A percentile compares a stretch with the other conserved stretches of the same genome.
These are phyloP conservation scores for Callorhinus ursinus DNA, from an alignment of 2,113 vertebrate species.

Conservation along the genomic window DNA sequence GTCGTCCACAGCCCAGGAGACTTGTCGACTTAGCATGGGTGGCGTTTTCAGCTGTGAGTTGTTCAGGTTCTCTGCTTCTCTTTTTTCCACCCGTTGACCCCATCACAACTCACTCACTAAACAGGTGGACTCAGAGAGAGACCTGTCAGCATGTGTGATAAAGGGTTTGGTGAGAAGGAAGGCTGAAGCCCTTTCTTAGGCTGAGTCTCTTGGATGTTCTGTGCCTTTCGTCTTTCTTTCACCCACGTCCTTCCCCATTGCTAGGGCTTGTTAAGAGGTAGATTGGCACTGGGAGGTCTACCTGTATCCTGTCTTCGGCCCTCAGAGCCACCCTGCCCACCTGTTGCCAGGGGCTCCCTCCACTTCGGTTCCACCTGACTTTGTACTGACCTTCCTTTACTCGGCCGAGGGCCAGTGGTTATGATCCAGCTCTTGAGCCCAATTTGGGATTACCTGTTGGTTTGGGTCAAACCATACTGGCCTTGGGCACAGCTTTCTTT, in stretches of 20 bases:
- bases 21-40: fast-evolving
- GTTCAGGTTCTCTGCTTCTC: background rate
- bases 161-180: background rate
- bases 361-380: background rate
- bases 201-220: background rate
- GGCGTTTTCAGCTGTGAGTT: background rate
- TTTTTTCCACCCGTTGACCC: background rate
- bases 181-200: background rate
- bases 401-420: background rate
- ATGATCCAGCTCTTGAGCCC: background rate
- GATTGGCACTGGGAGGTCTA: background rate
- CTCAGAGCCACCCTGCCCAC: background rate
- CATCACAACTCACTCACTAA: background rate
- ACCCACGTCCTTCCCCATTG: fast-evolving
- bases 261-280: background rate
- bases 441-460: background rate
- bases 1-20: background rate
- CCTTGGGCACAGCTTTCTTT: background rate
- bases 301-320: background rate
- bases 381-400: background rate
- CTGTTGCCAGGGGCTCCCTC: background rate
- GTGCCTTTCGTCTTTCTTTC: background rate
- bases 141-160: background rate
- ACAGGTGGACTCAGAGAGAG: background rate
- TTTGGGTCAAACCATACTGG: background rate